These are phyloP conservation scores for Erebia ligea DNA, from an alignment of 2,888 invertebrate species.

Conservation along the genomic window DNA sequence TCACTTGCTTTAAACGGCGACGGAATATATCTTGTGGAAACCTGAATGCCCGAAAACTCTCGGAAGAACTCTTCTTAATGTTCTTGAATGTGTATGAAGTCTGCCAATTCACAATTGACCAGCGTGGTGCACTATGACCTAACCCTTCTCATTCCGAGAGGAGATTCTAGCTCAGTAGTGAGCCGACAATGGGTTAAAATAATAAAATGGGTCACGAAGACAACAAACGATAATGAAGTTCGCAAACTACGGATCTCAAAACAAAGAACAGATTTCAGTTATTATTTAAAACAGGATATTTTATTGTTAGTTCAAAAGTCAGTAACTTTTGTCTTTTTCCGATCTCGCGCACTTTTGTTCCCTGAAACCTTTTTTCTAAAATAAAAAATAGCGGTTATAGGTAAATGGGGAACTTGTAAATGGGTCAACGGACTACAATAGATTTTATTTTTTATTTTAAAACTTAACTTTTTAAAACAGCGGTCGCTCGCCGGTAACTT, in stretches of 20 bases:
- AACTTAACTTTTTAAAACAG: slow-evolving; percentile 15
- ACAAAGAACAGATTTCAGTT: slow-evolving; percentile 13
- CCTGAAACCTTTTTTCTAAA: slow-evolving; percentile 27
- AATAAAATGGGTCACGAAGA: no score
- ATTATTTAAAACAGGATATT: background rate
- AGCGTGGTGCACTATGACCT: no score
- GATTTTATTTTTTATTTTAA: slow-evolving; percentile 31
- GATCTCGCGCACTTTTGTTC: slow-evolving; percentile 25
- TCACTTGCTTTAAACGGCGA: no score
- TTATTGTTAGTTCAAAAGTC: slow-evolving; percentile 31
- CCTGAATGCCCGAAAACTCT: no score
- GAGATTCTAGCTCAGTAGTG: no score
- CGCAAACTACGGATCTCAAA: slow-evolving; percentile 3
- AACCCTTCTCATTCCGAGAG: no score
- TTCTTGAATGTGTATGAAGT: no score
- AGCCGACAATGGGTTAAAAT: no score
- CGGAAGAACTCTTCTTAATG: no score
- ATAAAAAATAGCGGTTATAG: slow-evolving; percentile 26
- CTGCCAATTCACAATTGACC: no score
- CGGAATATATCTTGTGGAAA: no score
- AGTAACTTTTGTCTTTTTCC: slow-evolving; percentile 31
- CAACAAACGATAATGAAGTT: background rate
- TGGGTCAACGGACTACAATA: slow-evolving; percentile 36
- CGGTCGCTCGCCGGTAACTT: background rate
- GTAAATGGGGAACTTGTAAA: slow-evolving; percentile 33